Conservation (phyloP, 2,888 invertebrate species). For the Coenonympha arcania region DNA sequence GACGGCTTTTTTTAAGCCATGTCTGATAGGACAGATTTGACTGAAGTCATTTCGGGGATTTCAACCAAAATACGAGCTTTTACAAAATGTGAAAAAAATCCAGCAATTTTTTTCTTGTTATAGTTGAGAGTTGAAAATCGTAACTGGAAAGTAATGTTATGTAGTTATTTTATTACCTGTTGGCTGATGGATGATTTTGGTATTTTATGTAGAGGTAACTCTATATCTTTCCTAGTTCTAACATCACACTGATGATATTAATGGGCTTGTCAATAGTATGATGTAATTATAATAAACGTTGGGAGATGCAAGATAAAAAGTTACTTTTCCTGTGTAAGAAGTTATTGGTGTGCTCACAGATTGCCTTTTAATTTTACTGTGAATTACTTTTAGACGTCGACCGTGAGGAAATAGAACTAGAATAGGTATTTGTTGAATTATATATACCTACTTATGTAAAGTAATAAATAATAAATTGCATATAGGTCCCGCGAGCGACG, state of each 20-base stretch:
- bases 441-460: no score
- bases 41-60: constrained; percentile 28
- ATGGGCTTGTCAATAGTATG: constrained; percentile 62
- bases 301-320: constrained; percentile 55
- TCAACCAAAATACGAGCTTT: constrained; percentile 22
- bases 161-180: no score
- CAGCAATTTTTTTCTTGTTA: neutral
- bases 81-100: constrained; percentile 13
- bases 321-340: constrained; percentile 48
- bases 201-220: constrained; percentile 20
- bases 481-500: no score
- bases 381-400: no score
- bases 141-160: no score
- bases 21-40: constrained; percentile 30
- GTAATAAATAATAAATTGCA: no score
- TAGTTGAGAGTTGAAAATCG: no score
- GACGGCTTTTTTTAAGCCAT: constrained; percentile 29
- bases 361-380: constrained; percentile 44
- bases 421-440: no score
- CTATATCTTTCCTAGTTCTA: constrained; percentile 22
- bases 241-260: constrained; percentile 45
- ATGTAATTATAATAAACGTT: constrained; percentile 70
- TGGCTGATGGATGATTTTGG: no score
- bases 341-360: constrained; percentile 52
- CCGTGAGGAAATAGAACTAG: no score